Base-by-base conservation (phyloP, 2,797 vertebrate genomes). In the Helostoma temminkii region DNA sequence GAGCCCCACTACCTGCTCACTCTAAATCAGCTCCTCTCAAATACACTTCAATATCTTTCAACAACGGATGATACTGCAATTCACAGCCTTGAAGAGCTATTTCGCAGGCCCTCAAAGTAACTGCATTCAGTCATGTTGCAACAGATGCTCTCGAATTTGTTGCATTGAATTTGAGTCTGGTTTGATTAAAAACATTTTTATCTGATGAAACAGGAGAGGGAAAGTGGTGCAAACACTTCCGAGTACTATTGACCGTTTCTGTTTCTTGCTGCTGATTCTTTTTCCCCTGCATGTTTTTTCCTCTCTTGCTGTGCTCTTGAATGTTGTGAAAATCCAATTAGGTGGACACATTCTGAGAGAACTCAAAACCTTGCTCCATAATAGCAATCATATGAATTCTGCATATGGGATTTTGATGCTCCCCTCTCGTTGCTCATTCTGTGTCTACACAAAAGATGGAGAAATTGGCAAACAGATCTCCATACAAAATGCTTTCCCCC, bases 381-480 rank as follows among this genome's bases (percentile, higher is more conserved):
- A 89, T 82, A 74, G 71, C 86, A 79, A 76, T 88, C 84, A 65
- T 76, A 81, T 84, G 74, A 89, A 89, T 91, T 87, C 87, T 89
- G 88, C 76, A 87, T 88, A 86, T 78, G 78, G 81, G 87, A 82
- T 85, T 89, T 90, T 73, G 45, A 74, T 64, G 71, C 69, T 76
- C 54, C 73, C 70, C 66, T 67, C 62, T 84, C 37, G 67, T 74
- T 77, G 69, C 77, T 82, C 83, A 70, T 61, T 74, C 75, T 26
- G 2, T 74, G 73, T 86, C 88, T 79, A 85, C 86, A 89, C 91
- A 90, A 88, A 86, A 85, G 67, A 76, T 59, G 24, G 71, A 84
- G 85, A 88, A 93, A 92, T 91, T 93, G 89, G 82, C 88, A 90
- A 89, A 91, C 82, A 87, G 81, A 89, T 83, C 80, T 76, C 76